phyloP scores from a whole-genome alignment of 2,888 invertebrate species.

The Thereva unica region DNA sequence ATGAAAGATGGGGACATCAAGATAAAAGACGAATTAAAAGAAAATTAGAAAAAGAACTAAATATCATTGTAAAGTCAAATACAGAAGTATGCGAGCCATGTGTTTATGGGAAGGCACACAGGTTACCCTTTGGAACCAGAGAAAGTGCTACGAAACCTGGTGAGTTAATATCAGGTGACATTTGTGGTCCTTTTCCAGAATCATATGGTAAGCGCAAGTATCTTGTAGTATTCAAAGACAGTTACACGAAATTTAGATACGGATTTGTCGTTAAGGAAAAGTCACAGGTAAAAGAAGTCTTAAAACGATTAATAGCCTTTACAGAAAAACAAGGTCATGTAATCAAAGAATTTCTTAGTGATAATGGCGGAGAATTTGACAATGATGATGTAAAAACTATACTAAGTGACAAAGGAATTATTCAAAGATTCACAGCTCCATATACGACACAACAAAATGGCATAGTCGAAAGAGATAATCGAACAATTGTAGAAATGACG shows the following conservation, averaged over 20 bases:
- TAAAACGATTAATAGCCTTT: too few species aligned
- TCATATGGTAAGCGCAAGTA: conserved; percentile 26
- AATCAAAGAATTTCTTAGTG: conserved; percentile 38
- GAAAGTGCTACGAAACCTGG: conserved; percentile 5
- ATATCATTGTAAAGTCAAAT: neutral
- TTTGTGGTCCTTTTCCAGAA: conserved; percentile 35
- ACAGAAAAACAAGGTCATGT: too few species aligned
- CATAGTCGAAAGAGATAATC: conserved; percentile 7
- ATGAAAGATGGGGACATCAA: conserved; percentile 36
- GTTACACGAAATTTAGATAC: conserved; percentile 38
- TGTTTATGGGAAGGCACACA: conserved; percentile 3
- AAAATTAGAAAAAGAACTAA: conserved; percentile 19
- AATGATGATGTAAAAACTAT: conserved; percentile 16
- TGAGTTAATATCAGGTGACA: conserved; percentile 15
- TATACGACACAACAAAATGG: conserved; percentile 19
- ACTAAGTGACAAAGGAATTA: conserved; percentile 5
- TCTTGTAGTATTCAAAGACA: conserved; percentile 31
- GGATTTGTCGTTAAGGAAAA: conserved; percentile 24
- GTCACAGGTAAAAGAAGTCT: conserved; percentile 32
- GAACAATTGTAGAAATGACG: conserved; percentile 34
- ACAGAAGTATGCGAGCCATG: conserved; percentile 3
- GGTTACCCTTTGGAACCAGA: conserved; percentile 6
- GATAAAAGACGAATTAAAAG: conserved; percentile 28
- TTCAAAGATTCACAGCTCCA: conserved; percentile 15
- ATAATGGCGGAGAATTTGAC: conserved; percentile 37